A percentile compares a stretch with the other conserved stretches of the same genome.
phyloP scores from a whole-genome alignment of 2,113 vertebrate genomes.

The Oophaga pumilio region DNA sequence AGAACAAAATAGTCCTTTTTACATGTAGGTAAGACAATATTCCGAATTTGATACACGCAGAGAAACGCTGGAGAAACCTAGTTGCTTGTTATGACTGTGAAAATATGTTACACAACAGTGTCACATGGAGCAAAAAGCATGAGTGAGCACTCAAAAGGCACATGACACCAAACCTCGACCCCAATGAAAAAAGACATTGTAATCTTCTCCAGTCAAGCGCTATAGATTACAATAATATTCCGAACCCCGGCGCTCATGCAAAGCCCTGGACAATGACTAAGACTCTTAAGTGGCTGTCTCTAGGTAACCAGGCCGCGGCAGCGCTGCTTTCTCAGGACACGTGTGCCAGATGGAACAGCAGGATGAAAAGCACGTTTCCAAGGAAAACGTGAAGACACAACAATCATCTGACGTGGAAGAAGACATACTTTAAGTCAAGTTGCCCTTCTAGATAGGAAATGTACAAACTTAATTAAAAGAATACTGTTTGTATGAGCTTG shows the following conservation, averaged over 20 bases:
- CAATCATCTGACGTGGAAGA: neutral
- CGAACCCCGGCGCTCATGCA: constrained; percentile 13
- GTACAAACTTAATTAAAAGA: neutral
- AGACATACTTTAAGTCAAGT: constrained; percentile 10
- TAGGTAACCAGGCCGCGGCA: constrained; percentile 58
- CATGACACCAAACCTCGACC: neutral
- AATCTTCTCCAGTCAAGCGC: constrained; percentile 11
- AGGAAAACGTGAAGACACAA: constrained; percentile 24
- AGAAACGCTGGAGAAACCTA: neutral
- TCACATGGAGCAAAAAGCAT: constrained; percentile 5
- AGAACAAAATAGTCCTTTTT: neutral
- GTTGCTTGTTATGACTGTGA: neutral
- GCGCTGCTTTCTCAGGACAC: constrained; percentile 47
- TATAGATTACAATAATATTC: constrained; percentile 22
- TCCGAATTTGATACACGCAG: neutral
- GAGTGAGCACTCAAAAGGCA: neutral
- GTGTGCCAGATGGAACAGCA: constrained; percentile 57
- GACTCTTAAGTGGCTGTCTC: constrained; percentile 58
- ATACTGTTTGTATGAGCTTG: neutral
- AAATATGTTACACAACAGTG: neutral
- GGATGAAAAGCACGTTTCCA: constrained; percentile 45
- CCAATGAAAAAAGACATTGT: neutral
- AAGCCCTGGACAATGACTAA: constrained; percentile 33
- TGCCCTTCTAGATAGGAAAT: neutral
- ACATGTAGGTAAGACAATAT: neutral